Conservation (phyloP, 2,113 vertebrate genomes). For the Haemorhous mexicanus region DNA sequence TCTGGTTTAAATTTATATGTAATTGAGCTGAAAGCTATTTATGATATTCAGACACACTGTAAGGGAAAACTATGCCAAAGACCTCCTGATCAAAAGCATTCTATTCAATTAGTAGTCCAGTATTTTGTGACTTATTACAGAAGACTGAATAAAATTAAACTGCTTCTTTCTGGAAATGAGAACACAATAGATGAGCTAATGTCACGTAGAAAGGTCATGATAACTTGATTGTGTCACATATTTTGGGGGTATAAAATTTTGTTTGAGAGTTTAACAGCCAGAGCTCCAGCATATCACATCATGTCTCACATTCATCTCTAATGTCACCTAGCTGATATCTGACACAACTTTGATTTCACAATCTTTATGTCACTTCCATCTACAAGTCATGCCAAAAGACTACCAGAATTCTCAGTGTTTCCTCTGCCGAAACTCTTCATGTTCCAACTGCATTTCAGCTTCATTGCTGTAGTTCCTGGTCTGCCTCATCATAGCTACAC, state of each 20-base stretch:
- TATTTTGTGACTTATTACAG: neutral
- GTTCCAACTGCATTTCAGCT: neutral
- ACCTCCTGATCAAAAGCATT: neutral
- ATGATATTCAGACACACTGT: neutral
- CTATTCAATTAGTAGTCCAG: neutral
- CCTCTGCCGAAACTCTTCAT: neutral
- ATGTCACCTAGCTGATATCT: neutral
- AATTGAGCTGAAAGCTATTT: neutral
- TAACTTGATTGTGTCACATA: neutral
- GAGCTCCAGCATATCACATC: neutral
- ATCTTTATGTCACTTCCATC: neutral
- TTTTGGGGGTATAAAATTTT: neutral
- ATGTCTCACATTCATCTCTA: neutral
- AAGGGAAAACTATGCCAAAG: neutral
- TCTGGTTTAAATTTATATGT: slow-evolving; percentile 26
- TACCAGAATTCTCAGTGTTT: neutral
- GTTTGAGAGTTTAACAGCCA: neutral
- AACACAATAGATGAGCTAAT: neutral
- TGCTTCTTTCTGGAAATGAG: neutral
- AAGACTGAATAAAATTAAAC: neutral
- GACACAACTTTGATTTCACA: neutral
- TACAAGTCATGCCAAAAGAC: neutral
- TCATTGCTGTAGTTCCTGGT: neutral
- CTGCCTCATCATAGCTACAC: neutral
- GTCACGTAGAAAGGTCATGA: neutral